phyloP scores from a whole-genome alignment of 2,797 vertebrate species.

The Muraenolepis orangiensis region DNA sequence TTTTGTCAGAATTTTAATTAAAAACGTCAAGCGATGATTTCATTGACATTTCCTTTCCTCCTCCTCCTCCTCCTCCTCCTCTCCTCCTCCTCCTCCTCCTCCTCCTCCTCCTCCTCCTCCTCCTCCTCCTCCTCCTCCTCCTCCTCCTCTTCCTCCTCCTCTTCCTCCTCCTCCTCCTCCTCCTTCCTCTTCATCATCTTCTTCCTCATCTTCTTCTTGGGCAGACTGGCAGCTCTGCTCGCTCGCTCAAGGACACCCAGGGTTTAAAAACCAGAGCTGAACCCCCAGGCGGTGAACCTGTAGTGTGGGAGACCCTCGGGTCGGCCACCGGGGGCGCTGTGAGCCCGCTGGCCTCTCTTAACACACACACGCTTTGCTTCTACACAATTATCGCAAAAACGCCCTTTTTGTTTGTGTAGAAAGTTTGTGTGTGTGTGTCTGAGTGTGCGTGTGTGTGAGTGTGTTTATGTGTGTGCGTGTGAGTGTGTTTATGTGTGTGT shows the following conservation, averaged over 20 bases:
- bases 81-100: too few species aligned
- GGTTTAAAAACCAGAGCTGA: neutral
- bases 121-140: too few species aligned
- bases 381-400: neutral
- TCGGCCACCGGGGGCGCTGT: neutral
- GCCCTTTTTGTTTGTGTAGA: too few species aligned
- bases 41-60: slow-evolving; percentile 34
- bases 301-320: too few species aligned
- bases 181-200: too few species aligned
- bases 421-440: neutral
- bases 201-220: neutral
- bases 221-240: slow-evolving; percentile 8
- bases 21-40: slow-evolving; percentile 52
- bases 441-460: neutral
- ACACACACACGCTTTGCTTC: neutral
- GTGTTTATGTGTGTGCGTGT: neutral
- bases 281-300: too few species aligned
- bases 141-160: neutral
- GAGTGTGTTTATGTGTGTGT: neutral
- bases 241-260: slow-evolving; percentile 32
- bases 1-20: slow-evolving; percentile 59
- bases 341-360: neutral
- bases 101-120: too few species aligned
- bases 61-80: too few species aligned
- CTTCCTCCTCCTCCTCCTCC: too few species aligned